These are phyloP conservation scores for Cercopithecus diana DNA, from an alignment of 2,797 vertebrate species.

Conservation along the genomic window DNA sequence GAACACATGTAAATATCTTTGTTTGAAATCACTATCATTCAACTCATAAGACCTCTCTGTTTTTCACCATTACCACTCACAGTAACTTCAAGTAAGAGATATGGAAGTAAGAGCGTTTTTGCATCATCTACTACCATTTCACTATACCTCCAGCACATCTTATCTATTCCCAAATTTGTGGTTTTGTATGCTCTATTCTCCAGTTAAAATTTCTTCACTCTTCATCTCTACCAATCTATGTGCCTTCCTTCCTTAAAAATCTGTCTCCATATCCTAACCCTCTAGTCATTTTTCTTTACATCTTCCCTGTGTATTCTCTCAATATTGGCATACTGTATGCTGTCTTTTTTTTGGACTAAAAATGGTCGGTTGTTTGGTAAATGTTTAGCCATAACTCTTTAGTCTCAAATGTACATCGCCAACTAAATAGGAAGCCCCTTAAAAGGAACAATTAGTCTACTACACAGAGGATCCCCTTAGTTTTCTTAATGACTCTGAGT, in stretches of 20 bases:
- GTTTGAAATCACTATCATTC: conserved; percentile 6
- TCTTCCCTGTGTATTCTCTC: background rate
- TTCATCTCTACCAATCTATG: background rate
- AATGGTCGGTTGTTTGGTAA: background rate
- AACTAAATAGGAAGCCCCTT: background rate
- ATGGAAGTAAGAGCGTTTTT: background rate
- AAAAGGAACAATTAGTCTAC: background rate
- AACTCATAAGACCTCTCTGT: background rate
- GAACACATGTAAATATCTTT: background rate
- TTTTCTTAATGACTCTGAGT: background rate
- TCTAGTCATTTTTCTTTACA: background rate
- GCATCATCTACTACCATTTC: background rate
- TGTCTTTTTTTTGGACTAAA: background rate
- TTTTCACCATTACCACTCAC: background rate
- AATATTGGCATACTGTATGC: background rate
- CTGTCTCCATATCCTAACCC: background rate
- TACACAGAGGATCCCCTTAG: background rate
- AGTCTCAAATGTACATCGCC: background rate
- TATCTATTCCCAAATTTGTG: background rate
- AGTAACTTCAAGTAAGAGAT: background rate
- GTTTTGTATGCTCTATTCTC: background rate
- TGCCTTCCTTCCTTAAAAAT: background rate
- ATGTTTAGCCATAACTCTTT: background rate
- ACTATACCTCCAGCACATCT: background rate
- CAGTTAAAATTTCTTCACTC: background rate